Conservation (phyloP, 1,140 invertebrate genomes). For the Heterodera schachtii region DNA sequence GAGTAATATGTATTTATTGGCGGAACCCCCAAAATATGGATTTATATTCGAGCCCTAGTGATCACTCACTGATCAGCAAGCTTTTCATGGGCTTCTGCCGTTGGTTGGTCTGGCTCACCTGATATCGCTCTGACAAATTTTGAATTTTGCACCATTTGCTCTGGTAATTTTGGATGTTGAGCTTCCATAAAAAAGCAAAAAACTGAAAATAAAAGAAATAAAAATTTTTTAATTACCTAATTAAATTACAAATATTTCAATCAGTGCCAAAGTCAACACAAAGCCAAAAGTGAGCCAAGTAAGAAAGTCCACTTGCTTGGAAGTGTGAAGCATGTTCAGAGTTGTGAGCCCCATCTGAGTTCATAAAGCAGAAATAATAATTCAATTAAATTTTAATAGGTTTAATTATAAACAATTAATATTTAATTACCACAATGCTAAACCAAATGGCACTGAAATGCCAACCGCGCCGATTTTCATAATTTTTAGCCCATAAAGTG, state of each 20-base stretch:
- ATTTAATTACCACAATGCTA: background rate
- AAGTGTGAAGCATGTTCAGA: background rate
- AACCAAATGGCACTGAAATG: background rate
- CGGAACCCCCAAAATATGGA: too few relatives aligned
- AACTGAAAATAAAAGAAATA: background rate
- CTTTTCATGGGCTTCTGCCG: background rate
- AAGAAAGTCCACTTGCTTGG: background rate
- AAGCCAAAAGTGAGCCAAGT: background rate
- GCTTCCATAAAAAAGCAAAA: background rate
- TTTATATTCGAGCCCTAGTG: background rate
- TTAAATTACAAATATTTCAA: background rate
- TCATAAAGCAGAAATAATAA: too few relatives aligned
- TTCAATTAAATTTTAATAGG: too few relatives aligned
- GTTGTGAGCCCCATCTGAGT: background rate
- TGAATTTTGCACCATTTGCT: background rate
- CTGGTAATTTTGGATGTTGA: conserved; percentile 2
- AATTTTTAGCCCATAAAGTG: background rate
- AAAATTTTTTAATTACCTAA: background rate
- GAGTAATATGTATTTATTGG: too few relatives aligned
- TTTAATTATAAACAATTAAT: too few relatives aligned
- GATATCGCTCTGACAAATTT: conserved; percentile 16
- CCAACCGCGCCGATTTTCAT: background rate
- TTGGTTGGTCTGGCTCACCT: background rate
- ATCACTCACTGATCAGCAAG: too few relatives aligned
- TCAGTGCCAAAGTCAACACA: background rate